These are phyloP conservation scores for Cotesia chilonis DNA, from an alignment of 1,140 invertebrate genomes.

Conservation along the genomic window DNA sequence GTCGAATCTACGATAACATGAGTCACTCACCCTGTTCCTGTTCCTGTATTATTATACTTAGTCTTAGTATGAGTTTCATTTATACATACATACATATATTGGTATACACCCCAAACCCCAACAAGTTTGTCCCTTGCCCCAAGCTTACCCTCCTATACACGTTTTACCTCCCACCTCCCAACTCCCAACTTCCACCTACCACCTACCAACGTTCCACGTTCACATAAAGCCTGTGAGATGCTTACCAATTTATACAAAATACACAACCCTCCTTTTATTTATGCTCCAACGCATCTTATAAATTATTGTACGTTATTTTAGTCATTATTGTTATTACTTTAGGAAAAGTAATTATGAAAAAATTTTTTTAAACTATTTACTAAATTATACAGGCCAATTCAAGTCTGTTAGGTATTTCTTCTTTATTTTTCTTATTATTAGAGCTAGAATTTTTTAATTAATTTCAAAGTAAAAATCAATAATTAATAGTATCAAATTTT, in stretches of 20 bases:
- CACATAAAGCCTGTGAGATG: neutral
- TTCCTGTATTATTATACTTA: constrained; percentile 39
- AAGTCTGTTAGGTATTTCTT: neutral
- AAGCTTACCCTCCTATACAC: too few relatives aligned
- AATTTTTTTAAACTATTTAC: neutral
- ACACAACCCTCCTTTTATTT: constrained; percentile 1
- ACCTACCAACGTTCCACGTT: neutral
- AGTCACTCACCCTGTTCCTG: constrained; percentile 60
- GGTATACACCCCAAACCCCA: too few relatives aligned
- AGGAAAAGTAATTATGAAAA: too few relatives aligned
- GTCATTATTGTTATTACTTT: neutral
- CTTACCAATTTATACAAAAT: neutral
- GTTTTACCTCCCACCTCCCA: too few relatives aligned
- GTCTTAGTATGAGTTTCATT: neutral
- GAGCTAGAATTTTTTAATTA: too few relatives aligned
- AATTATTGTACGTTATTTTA: neutral
- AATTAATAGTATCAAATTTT: too few relatives aligned
- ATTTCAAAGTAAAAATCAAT: too few relatives aligned
- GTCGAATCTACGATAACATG: constrained; percentile 58
- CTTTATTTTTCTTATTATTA: too few relatives aligned
- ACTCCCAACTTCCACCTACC: neutral
- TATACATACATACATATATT: neutral
- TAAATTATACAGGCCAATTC: neutral
- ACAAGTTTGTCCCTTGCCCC: too few relatives aligned
- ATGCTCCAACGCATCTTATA: constrained; percentile 8